Evolutionary conservation across 1,140 invertebrate species (phyloP), one percentile per base, ranked within the genome.

Genomic region (Potamilus streckersoni): DNA sequence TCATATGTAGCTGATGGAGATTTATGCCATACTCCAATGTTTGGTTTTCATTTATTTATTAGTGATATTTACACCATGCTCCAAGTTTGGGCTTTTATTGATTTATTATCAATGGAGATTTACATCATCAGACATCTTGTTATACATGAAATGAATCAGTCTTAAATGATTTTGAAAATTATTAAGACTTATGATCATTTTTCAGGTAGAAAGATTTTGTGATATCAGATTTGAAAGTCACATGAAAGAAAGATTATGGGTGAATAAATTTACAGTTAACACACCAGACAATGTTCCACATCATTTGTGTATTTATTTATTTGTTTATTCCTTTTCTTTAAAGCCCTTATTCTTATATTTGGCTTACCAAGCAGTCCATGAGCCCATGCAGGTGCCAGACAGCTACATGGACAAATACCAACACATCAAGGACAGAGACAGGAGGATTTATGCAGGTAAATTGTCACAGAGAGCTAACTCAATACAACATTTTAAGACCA

Each of bases 271-370:
- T 4, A 12, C 15, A 61, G 23, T 61, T 19, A 71, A 27, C 27
- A 15, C 3, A 8, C 8, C 19, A 58, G 16, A 16, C 1, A 55
- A 55, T n/a, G 27, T 31, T 31, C 27, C 27, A 31, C 27, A 31
- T 31, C 27, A 31, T 31, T 31, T 31, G 2, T 31, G 31, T 15
- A 19, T 19, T 17, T 55, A 19, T n/a, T 20, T 20, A 23, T 31
- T 66, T n/a, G 11, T 66, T 66, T 66, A 17, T 20, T 20, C 8
- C 58, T 57, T 19, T 73, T 20, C 20, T 65, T 80, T 74, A 17
- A 79, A 88, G 84, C 86, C 87, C 12, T 69, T 89, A 60, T 88
- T 89, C 68, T 57, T 89, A 31, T 88, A 89, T 64, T 69, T 88
- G n/a, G 78, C 87, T 16, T 87, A 85, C 74, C 87, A 88, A 79